These are phyloP conservation scores for Sthenelais limicola DNA, from an alignment of 2,888 invertebrate genomes.

Conservation along the genomic window DNA sequence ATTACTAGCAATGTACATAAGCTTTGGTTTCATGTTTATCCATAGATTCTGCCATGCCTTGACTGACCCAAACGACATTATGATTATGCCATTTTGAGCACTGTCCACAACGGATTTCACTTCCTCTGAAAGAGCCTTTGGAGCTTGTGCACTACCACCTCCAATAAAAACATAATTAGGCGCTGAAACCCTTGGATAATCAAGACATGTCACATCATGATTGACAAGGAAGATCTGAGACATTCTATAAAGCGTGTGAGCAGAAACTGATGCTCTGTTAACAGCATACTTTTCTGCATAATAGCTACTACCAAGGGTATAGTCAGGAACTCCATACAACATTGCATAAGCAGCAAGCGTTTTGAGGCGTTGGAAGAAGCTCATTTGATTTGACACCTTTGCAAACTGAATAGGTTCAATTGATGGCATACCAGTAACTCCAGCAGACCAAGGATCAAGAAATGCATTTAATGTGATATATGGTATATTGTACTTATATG, in stretches of 20 bases:
- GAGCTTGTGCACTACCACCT: slow-evolving; percentile 4
- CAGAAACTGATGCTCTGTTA: neutral
- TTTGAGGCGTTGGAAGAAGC: slow-evolving; percentile 1
- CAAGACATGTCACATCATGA: slow-evolving; percentile 6
- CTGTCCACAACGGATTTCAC: neutral
- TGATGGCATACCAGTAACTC: neutral
- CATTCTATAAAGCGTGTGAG: neutral
- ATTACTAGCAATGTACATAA: neutral
- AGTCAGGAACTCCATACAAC: neutral
- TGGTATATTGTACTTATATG: slow-evolving; percentile 20
- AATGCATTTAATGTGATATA: neutral
- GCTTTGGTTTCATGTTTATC: neutral
- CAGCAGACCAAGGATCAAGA: slow-evolving; percentile 2
- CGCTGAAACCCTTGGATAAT: slow-evolving; percentile 15
- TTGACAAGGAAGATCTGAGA: slow-evolving; percentile 24
- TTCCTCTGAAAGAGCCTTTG: neutral
- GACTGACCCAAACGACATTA: slow-evolving; percentile 2
- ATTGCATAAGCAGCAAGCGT: neutral
- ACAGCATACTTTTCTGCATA: neutral
- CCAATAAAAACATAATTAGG: slow-evolving; percentile 30
- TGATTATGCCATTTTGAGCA: slow-evolving; percentile 1
- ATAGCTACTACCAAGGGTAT: neutral
- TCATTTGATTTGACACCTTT: neutral
- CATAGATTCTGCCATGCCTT: neutral
- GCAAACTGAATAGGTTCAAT: neutral